Percentiles rank a stretch among this genome's conserved stretches.
phyloP scores from a whole-genome alignment of 2,888 invertebrate genomes.

The Euplexia lucipara region DNA sequence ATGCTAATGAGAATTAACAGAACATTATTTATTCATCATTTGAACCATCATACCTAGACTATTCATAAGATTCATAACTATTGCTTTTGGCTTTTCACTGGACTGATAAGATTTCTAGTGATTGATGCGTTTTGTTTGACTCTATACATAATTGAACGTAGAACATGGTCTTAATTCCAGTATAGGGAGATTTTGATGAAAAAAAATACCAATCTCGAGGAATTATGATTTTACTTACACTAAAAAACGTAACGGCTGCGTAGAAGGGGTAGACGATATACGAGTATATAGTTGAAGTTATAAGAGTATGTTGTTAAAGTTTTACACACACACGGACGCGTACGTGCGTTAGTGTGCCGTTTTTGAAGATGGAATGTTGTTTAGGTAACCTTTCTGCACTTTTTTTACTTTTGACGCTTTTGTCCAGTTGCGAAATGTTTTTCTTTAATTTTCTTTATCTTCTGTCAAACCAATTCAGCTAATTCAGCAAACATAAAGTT shows the following conservation, averaged over 20 bases:
- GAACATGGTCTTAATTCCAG: background rate
- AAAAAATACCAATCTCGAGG: no score
- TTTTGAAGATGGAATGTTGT: no score
- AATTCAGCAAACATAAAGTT: constrained; percentile 20
- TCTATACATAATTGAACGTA: background rate
- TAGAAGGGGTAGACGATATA: no score
- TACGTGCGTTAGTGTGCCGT: no score
- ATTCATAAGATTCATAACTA: constrained; percentile 1
- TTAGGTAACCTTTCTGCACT: no score
- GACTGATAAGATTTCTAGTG: constrained; percentile 5
- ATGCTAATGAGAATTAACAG: constrained; percentile 15
- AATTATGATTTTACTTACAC: no score
- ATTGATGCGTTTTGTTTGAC: constrained; percentile 18
- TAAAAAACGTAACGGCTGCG: no score
- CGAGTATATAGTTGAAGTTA: no score
- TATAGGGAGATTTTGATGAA: background rate
- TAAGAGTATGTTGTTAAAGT: no score
- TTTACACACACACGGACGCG: no score
- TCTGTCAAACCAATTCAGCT: background rate
- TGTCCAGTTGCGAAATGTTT: no score
- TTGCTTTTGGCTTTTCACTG: constrained; percentile 7
- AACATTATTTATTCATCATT: constrained; percentile 19
- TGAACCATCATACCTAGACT: constrained; percentile 11
- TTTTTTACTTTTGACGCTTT: no score
- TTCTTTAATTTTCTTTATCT: background rate